Base-by-base conservation (phyloP, 30 jellyfish, hydroid and myxozoan species). In the Chrysaora quinquecirrha region DNA sequence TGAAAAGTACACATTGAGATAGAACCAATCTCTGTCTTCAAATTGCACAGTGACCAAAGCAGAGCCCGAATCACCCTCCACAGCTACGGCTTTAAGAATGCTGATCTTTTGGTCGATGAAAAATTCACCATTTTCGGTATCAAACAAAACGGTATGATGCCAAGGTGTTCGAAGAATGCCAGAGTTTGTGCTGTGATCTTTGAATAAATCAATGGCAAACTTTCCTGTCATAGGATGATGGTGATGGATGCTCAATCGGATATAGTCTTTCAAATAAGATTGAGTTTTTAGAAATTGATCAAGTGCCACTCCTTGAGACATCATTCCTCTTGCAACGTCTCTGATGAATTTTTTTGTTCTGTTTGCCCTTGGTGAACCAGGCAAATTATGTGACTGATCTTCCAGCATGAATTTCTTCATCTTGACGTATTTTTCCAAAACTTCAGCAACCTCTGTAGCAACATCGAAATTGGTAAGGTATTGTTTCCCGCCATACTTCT, bases 231-330 rank as follows among this genome's bases (percentile, higher is more conserved):
- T 32, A 10, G 93, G 93, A 24, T 66, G 80, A 33, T 82, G 93
- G 48, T 82, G 78, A 27, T 82, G 93, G 20, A 82, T 70, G 73
- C 93, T 82, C 29, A 82, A 86, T 10, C 93, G 78, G 27, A 82
- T 38, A 73, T 20, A 82, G 35, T 82, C 71, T 20, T 10, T 27
- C 21, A 82, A 2, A 1, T 29, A 34, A 0, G 71, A 22, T 34
- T 82, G 93, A 19, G 24, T 24, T 49, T 28, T 48, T 22, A 82
- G 64, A 61, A 82, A 82, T 34, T 31, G 33, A 50, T 82, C 86
- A 30, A 82, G 84, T 12, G 93, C 93, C n/a, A 82, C 86, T 10
- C 93, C 93, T 58, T 82, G 93, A 1, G 72, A 78, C 78, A 82
- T 82, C 93, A 82, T 82, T 10, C 93, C 93, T 22, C 73, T 67